Evolutionary conservation across 2,113 vertebrate genomes (phyloP), one percentile per base, ranked within the genome.

Genomic region (Tyrannus savana): DNA sequence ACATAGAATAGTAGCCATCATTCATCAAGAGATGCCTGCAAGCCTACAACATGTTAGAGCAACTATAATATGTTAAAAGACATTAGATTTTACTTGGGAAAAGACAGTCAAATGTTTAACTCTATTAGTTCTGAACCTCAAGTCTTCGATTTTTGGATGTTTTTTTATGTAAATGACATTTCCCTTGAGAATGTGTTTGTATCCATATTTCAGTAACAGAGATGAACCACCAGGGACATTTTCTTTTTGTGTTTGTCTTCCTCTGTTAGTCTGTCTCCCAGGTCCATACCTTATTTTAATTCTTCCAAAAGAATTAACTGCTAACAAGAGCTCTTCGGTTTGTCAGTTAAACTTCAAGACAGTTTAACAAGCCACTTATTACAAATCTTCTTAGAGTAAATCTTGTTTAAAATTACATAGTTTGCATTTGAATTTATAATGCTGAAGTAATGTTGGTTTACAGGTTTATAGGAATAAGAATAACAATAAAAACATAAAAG

Each of bases 331-430:
- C 46, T 76, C 63, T 91, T 79, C 87, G 25, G 10, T 62, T 91
- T 96, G 81, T 84, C 66, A 85, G 58, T 89, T 94, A 77, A 85
- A 91, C 72, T 91, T 93, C 28, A 47, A 63, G 42, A 19, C 21
- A 59, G 47, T 86, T 94, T 88, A 96, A 75, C 72, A 94, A 94
- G 85, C 67, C 77, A 58, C 46, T 93, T 93, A 83, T 19, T 89
- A 16, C 28, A 92, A 95, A 93, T 87, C 71, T 62, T 84, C 87
- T 95, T 95, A 94, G 44, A 67, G 77, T 69, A 95, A 92, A 91
- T 96, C 84, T 87, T 87, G 9, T 89, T 92, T 82, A 86, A 90
- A 95, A 96, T 88, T 50, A 59, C 42, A 82, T 59, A 79, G 50
- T 50, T 95, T 96, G 46, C 76, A 71, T 71, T 88, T 91, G 72